Conservation (phyloP, 2,888 invertebrate genomes). For the Drosophila infuscata region DNA sequence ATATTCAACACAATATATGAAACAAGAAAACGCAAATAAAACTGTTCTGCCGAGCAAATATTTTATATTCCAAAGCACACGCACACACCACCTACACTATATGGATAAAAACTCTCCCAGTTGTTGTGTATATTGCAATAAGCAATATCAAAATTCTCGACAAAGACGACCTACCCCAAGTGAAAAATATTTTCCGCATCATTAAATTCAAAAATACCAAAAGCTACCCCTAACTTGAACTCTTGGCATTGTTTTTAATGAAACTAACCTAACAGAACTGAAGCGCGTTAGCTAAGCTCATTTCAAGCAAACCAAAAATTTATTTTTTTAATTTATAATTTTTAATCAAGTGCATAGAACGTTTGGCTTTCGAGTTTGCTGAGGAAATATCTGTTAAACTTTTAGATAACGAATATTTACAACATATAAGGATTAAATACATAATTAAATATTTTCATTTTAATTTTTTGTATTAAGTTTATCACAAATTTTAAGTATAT, state of each 20-base stretch:
- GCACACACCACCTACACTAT: not conserved
- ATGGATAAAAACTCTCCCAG: not conserved
- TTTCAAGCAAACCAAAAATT: not conserved
- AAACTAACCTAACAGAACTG: not conserved
- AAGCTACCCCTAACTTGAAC: not conserved
- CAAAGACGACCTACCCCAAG: not conserved
- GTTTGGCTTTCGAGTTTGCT: not conserved
- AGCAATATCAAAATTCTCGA: not conserved
- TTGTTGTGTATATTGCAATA: not conserved
- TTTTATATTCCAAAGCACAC: not conserved
- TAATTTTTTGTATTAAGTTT: too few species aligned
- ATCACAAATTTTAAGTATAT: too few species aligned
- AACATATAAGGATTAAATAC: not conserved
- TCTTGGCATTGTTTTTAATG: not conserved
- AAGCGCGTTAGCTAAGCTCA: not conserved
- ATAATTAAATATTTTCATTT: too few species aligned
- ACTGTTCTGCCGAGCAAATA: not conserved
- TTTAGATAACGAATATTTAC: not conserved
- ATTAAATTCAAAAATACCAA: not conserved
- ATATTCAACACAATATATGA: too few species aligned
- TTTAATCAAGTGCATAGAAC: not conserved
- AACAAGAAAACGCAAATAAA: not conserved
- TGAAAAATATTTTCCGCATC: not conserved
- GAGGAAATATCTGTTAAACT: not conserved
- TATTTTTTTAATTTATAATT: not conserved